A percentile compares a stretch with the other conserved stretches of the same genome.
Evolutionary conservation across 2,888 invertebrate species (phyloP).

Genomic region (Gryllus longicercus): DNA sequence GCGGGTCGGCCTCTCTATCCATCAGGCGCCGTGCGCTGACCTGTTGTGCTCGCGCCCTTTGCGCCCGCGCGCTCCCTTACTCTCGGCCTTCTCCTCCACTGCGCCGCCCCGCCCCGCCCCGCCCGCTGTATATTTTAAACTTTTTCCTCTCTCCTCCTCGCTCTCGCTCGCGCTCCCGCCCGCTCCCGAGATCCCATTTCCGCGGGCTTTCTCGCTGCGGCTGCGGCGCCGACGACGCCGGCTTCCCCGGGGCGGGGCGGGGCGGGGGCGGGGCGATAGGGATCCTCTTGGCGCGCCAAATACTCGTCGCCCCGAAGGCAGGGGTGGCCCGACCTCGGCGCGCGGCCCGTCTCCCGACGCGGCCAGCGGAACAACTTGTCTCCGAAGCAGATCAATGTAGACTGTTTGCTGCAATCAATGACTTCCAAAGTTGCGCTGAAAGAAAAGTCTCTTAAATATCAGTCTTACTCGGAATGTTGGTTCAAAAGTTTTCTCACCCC

Average conservation of each 20-base stretch:
- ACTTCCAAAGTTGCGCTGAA: too few species aligned
- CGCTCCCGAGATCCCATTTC: slow-evolving; percentile 1
- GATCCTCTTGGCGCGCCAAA: background rate
- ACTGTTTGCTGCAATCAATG: too few species aligned
- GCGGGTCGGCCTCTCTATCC: background rate
- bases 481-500: too few species aligned
- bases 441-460: too few species aligned
- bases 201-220: background rate
- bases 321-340: background rate
- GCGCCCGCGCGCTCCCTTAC: background rate
- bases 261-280: background rate
- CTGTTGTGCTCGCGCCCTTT: background rate
- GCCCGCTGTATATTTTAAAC: background rate
- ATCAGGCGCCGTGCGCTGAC: background rate
- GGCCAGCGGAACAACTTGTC: background rate
- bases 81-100: background rate
- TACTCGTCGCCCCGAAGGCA: slow-evolving; percentile 1
- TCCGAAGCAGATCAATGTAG: too few species aligned
- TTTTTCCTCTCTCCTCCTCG: background rate
- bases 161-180: background rate
- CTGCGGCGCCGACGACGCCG: too few species aligned
- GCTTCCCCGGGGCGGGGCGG: background rate
- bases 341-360: background rate
- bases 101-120: background rate
- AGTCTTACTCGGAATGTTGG: too few species aligned